These are phyloP conservation scores for Aurelia aurita DNA, from an alignment of 30 jellyfish, hydroid and myxozoan genomes.

Conservation along the genomic window DNA sequence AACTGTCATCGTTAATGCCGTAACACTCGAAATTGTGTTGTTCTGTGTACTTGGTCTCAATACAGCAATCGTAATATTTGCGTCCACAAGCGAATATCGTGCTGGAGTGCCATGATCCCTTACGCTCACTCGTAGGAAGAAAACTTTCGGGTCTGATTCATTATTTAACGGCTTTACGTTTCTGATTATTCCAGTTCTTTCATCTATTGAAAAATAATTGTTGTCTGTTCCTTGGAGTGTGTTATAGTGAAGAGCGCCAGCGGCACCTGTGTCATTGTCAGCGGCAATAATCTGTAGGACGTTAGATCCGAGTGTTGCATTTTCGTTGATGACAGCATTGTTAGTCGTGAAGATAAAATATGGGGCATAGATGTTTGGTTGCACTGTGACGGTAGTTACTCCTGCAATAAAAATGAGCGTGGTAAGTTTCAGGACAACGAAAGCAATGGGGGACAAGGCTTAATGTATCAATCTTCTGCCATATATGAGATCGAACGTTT, in stretches of 20 bases:
- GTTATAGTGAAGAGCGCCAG: conserved; percentile 66
- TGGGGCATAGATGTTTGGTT: conserved; percentile 56
- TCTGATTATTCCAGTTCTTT: conserved; percentile 63
- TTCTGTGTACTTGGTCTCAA: conserved; percentile 19
- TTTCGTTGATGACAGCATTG: conserved; percentile 63
- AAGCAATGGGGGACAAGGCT: no score
- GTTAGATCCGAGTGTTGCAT: conserved; percentile 50
- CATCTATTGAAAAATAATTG: conserved; percentile 61
- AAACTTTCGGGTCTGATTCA: conserved; percentile 31
- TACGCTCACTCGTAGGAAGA: conserved; percentile 41
- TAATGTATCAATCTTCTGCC: no score
- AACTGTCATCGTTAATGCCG: conserved; percentile 66
- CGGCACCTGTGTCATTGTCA: conserved; percentile 78
- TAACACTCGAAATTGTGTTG: conserved; percentile 55
- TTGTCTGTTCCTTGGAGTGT: conserved; percentile 58
- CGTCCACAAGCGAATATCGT: conserved; percentile 24
- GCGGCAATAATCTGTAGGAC: conserved; percentile 47
- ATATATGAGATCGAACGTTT: no score
- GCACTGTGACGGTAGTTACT: conserved; percentile 8
- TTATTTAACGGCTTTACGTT: conserved; percentile 34
- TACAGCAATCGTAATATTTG: conserved; percentile 52
- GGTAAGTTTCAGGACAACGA: no score
- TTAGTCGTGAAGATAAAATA: conserved; percentile 23
- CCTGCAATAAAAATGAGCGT: no score
- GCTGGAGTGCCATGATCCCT: conserved; percentile 78